phyloP scores from a whole-genome alignment of 2,113 vertebrate genomes.

The Phylloscopus trochilus region DNA sequence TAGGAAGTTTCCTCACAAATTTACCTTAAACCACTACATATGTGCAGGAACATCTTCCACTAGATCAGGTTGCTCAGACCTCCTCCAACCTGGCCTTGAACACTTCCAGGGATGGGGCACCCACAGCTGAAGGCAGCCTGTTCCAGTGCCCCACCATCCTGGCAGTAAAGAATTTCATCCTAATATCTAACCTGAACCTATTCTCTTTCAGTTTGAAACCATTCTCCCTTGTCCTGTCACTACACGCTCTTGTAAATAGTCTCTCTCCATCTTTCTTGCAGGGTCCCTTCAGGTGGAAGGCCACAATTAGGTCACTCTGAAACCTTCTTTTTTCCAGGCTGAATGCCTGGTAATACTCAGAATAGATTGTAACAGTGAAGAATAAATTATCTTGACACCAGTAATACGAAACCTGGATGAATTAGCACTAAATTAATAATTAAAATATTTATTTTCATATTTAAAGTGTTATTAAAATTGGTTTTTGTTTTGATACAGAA shows the following conservation, averaged over 20 bases:
- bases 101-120: not conserved
- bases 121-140: not conserved
- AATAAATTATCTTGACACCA: not conserved
- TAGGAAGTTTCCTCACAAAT: too few relatives aligned
- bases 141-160: not conserved
- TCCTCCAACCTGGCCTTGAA: not conserved
- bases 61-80: not conserved
- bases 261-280: not conserved
- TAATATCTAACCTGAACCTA: not conserved
- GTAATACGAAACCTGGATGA: not conserved
- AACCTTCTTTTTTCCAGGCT: not conserved
- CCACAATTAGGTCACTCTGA: not conserved
- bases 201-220: not conserved
- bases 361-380: not conserved
- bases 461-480: not conserved
- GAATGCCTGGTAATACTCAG: not conserved
- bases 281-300: not conserved
- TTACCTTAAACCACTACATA: too few relatives aligned
- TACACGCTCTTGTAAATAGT: not conserved
- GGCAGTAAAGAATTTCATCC: not conserved
- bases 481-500: not conserved
- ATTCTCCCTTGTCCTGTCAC: not conserved
- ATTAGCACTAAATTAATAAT: conserved; percentile 18
- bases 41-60: not conserved
- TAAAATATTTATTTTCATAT: not conserved